Evolutionary conservation across 2,113 vertebrate species (phyloP).

Genomic region (Potamarius usumacintae): DNA sequence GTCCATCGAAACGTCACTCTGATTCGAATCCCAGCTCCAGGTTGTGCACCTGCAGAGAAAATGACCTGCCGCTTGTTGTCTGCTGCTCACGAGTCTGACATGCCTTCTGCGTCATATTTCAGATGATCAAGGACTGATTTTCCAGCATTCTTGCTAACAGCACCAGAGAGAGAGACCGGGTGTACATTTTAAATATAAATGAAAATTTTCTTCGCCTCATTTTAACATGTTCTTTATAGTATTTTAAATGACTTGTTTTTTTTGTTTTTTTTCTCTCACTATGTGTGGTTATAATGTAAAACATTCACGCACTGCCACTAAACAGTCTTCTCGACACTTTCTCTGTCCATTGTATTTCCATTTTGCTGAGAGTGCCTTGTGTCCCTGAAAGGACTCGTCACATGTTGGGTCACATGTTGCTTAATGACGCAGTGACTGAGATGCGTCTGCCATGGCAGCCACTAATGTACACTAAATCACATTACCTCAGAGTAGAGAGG

Average conservation of each 20-base stretch:
- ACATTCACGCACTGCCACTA: background rate
- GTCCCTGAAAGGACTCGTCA: slow-evolving; percentile 3
- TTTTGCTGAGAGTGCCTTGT: background rate
- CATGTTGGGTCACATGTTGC: slow-evolving; percentile 10
- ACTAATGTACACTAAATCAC: slow-evolving; percentile 30
- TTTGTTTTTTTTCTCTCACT: background rate
- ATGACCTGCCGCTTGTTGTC: background rate
- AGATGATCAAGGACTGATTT: slow-evolving; percentile 12
- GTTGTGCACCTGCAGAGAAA: background rate
- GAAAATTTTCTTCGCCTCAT: background rate
- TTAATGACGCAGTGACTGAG: slow-evolving; percentile 29
- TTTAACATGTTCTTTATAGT: background rate
- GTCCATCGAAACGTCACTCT: background rate
- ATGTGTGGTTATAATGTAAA: background rate
- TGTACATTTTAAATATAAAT: background rate
- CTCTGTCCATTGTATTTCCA: background rate
- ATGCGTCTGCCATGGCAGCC: slow-evolving; percentile 15
- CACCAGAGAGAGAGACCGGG: background rate
- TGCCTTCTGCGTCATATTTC: slow-evolving; percentile 27
- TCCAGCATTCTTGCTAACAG: background rate
- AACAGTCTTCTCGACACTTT: background rate
- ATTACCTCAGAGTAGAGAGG: slow-evolving; percentile 16
- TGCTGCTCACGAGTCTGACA: background rate
- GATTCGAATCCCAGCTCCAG: too few species aligned
- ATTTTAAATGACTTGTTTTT: background rate